These are phyloP conservation scores for Sphyrna mokarran DNA, from an alignment of 2,113 vertebrate genomes.

Conservation along the genomic window DNA sequence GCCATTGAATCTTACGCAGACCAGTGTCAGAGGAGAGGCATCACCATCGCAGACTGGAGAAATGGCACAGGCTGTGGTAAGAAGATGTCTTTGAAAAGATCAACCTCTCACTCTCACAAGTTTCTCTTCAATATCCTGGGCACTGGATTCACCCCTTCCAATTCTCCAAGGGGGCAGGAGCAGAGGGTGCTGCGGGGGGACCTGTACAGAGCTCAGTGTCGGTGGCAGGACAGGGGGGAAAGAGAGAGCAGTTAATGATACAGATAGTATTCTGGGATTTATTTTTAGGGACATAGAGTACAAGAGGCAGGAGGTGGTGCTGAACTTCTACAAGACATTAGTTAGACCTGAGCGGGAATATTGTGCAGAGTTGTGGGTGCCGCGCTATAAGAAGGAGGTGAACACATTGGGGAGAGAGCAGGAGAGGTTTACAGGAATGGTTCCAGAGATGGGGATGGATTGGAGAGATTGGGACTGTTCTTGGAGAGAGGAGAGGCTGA, in stretches of 20 bases:
- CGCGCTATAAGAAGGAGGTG: background rate
- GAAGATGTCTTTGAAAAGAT: background rate
- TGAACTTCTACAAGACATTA: no score
- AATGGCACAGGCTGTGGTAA: constrained; percentile 49
- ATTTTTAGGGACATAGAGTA: background rate
- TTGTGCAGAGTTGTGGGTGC: no score
- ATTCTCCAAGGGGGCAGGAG: no score
- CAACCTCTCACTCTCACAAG: background rate
- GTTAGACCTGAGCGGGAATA: no score
- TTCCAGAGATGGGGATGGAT: no score
- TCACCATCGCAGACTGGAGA: constrained; percentile 49
- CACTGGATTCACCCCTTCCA: no score
- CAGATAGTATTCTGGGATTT: background rate
- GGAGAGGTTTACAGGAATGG: no score
- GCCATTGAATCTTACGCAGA: constrained; percentile 45
- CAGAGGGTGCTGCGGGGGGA: background rate
- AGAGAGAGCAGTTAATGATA: background rate
- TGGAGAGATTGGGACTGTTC: no score
- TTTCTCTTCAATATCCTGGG: background rate
- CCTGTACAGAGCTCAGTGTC: no score
- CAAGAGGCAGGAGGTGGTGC: no score
- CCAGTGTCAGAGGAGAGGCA: constrained; percentile 47
- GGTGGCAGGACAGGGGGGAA: background rate
- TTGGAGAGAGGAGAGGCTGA: no score
- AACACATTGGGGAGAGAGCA: background rate